Percentiles rank a stretch among this genome's conserved stretches.
These are phyloP conservation scores for Xiphydria camelus DNA, from an alignment of 2,888 invertebrate species.

Conservation along the genomic window DNA sequence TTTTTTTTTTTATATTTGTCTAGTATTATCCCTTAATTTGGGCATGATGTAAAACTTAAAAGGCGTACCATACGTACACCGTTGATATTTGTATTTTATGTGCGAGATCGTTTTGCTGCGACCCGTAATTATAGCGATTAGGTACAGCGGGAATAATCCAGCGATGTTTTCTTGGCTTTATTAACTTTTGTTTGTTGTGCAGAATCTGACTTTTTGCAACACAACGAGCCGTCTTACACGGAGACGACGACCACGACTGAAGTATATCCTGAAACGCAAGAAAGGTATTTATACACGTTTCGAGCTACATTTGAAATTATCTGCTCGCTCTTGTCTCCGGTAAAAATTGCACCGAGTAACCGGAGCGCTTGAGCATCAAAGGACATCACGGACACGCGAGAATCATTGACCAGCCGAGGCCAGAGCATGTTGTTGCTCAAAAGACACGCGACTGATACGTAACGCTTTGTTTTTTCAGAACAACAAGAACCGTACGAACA, in stretches of 20 bases:
- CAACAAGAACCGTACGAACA: slow-evolving; percentile 60
- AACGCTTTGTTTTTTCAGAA: slow-evolving; percentile 52
- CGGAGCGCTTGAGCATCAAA: too few species aligned
- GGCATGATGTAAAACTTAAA: slow-evolving; percentile 54
- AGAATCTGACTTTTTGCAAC: slow-evolving; percentile 66
- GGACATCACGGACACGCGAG: too few species aligned
- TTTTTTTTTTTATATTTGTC: slow-evolving; percentile 56
- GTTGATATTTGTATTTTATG: slow-evolving; percentile 42
- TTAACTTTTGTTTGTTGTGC: slow-evolving; percentile 43
- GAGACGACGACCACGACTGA: slow-evolving; percentile 61
- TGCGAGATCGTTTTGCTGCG: slow-evolving; percentile 30
- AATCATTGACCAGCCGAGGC: too few species aligned
- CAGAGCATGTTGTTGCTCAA: too few species aligned
- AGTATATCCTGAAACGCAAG: slow-evolving; percentile 61
- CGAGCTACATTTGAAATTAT: too few species aligned
- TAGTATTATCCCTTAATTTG: slow-evolving; percentile 51
- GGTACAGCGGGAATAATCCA: too few species aligned
- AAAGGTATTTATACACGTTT: slow-evolving; percentile 60
- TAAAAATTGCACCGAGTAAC: too few species aligned
- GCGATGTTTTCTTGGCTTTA: too few species aligned
- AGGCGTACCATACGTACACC: slow-evolving; percentile 24
- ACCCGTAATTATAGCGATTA: too few species aligned
- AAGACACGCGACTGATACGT: background rate
- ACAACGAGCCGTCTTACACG: slow-evolving; percentile 62
- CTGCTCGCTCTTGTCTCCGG: too few species aligned